These are phyloP conservation scores for Gobio gobio DNA, from an alignment of 2,113 vertebrate species.

Conservation along the genomic window DNA sequence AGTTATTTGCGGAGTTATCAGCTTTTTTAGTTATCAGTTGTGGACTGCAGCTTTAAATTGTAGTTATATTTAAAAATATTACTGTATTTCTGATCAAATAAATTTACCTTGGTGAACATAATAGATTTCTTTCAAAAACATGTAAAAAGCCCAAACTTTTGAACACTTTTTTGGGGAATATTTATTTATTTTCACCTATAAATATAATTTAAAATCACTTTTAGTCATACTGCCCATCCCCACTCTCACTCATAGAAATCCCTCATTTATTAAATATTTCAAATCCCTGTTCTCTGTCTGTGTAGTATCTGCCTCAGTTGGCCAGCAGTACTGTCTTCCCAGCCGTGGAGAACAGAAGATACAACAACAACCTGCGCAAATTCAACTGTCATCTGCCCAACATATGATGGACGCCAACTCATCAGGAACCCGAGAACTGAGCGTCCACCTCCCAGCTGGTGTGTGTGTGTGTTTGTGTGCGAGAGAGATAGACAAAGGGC, in stretches of 20 bases:
- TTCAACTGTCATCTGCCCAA: conserved; percentile 90
- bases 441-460: neutral
- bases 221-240: neutral
- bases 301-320: conserved; percentile 88
- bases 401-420: conserved; percentile 76
- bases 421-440: neutral
- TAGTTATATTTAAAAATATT: neutral
- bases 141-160: neutral
- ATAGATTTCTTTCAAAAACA: neutral
- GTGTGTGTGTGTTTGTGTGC: conserved; percentile 21
- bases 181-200: neutral
- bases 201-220: neutral
- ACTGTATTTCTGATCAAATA: neutral
- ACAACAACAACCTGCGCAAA: conserved; percentile 82
- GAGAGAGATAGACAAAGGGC: conserved; percentile 64
- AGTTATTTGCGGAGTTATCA: no score
- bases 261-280: neutral
- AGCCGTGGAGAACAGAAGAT: conserved; percentile 86
- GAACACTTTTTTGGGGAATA: neutral
- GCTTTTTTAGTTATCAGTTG: no score
- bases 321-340: conserved; percentile 85
- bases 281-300: neutral
- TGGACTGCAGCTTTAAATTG: neutral
- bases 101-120: neutral
- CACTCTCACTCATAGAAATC: neutral